Base-by-base conservation (phyloP, 2,113 vertebrate species). In the Albula goreensis region DNA sequence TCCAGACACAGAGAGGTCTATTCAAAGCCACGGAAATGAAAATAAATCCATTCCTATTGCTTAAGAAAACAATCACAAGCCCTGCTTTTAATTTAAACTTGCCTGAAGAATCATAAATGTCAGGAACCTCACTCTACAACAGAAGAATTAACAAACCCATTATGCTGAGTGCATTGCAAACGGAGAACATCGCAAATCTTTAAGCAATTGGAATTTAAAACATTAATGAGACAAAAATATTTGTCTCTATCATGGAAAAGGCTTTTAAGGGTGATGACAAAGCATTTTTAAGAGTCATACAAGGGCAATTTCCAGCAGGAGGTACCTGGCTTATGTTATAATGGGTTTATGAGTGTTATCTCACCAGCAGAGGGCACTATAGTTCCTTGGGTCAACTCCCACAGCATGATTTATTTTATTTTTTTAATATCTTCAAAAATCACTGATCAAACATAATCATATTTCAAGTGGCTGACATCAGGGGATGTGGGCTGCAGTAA, bases 311-410 rank as follows among this genome's bases (percentile, higher is more conserved):
- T 13, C 25, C 52, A 19, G 3, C 9, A 81, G 41, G 51, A 25
- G 25, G 41, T 31, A 48, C 10, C 41, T 15, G n/a, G 80, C 80
- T 13, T 9, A 9, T 25, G 51, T 22, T 53, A 79, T 82, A 80
- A 19, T 41, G 12, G 9, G 57, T 22, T 84, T 15, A n/a, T 5
- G 25, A 31, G 50, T 52, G 56, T 11, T 48, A n/a, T 80, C 6
- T 84, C 52, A 82, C 92, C 94, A 94, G 91, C 88, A 95, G 94
- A 92, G 92, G 94, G 93, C 94, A 87, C 81, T 50, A 82, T 81
- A 83, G 82, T 83, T 89, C 51, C 80, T 78, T 25, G 86, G 63
- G 88, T 70, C 0, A 82, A 52, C 25, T 25, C 83, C 2, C 63
- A 13, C 50, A 52, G 31, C 53, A 56, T 48, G 22, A 12, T 63